Base-by-base conservation (phyloP, 2,888 invertebrate genomes). In the Myopa testacea region DNA sequence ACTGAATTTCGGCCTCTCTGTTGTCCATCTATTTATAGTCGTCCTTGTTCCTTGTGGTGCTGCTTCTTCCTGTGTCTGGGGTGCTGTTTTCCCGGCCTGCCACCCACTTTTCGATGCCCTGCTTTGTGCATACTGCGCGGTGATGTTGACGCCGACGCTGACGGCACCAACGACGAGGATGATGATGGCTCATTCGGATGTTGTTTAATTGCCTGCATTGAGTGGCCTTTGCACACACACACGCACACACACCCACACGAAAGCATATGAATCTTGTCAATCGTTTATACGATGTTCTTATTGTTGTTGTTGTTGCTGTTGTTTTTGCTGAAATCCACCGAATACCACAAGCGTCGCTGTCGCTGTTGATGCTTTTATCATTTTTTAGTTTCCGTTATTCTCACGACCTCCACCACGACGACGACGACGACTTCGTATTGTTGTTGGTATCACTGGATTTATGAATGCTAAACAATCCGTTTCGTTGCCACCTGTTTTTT, bases 1-100 rank as follows among this genome's bases (percentile, higher is more conserved):
- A 89, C 89, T 89, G 89, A 88, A 87, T 85, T 82, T 81, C 82
- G 82, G 83, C 82, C 83, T 84, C 85, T 84, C 84, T 84, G 84
- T 82, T 79, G 84, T 84, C 83, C 85, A 84, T 84, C 83, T 88
- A 86, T 89, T 88, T 89, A 89, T 89, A 78, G 34, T 65, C 37
- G 38, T 74, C 50, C 38, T n/a, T 71, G 34, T 55, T 37, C 8
- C 67, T 73, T 5, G 67, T 78, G 78, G 67, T 63, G 8, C 34
- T 34, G 26, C 71, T n/a, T 26, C 16, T 55, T 37, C 52, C n/a
- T 72, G n/a, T 58, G 26, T 16, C 12, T 63, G 26, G 26, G 34
- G 4, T n/a, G 68, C 62, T 50, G 12, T 3, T n/a, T n/a, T 16
- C 26, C 37, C 45, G 67, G 55, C 68, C 62, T 40, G 55, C 55